Evolutionary conservation across 2,888 invertebrate genomes (phyloP), one percentile per base, ranked within the genome.

Genomic region (Chromoteleia sp.): DNA sequence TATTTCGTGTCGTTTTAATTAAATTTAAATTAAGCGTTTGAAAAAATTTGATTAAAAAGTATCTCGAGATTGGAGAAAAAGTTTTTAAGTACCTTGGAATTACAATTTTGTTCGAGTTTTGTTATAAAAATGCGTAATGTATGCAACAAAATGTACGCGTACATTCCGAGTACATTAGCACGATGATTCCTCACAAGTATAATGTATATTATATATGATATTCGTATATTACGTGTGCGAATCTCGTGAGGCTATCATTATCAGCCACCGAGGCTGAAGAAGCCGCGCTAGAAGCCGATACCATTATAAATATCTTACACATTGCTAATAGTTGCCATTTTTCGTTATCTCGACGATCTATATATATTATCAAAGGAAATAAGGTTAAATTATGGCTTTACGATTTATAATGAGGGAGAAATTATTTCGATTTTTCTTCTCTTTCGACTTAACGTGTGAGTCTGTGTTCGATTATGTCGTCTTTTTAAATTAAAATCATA

Each of bases 321-420:
- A 71, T 71, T 78, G 65, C 74, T 80, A 74, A 80, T 80, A 80
- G 79, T 74, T 39, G 59, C 73, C 56, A 68, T 68, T 73, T 68
- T 80, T 63, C 56, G 74, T 63, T 80, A 80, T 80, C 79, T 68
- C 48, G 41, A 8, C 61, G 61, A 80, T 80, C 79, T 80, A 68
- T 68, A 74, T 74, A 80, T 70, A 70, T 58, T 63, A 68, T 58
- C 29, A 10, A 8, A 43, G 14, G 58, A 74, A 74, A 68, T 73
- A 74, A 74, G 45, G 4, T 48, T 48, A 67, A 74, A 74, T 79
- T 79, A 68, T 63, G 45, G 61, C 54, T 68, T 25, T 14, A 12
- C 71, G 43, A 61, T 74, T 74, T 68, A 67, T 79, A 74, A 68
- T 61, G 25, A 12, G 25, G 5, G 30, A 8, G 14, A 33, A 48